phyloP scores from a whole-genome alignment of 2,113 vertebrate genomes.

The Megalops atlanticus region DNA sequence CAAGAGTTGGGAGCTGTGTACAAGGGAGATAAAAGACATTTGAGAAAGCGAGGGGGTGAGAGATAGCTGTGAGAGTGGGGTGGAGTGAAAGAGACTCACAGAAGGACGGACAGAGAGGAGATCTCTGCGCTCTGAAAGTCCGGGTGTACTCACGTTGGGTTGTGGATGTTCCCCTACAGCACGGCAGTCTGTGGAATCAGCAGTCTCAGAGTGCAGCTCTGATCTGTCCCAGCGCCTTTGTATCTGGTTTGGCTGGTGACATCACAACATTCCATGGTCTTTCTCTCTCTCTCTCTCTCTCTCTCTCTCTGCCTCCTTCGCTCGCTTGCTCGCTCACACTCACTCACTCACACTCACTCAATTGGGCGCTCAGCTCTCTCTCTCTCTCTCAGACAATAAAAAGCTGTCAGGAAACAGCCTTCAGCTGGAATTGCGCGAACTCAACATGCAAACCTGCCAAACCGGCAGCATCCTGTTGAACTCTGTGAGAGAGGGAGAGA shows the following conservation, averaged over 20 bases:
- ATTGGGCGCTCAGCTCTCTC: constrained; percentile 45
- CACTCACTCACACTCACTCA: constrained; percentile 3
- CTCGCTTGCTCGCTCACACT: background rate
- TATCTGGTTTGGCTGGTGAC: constrained; percentile 29
- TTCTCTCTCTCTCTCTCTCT: constrained; percentile 19
- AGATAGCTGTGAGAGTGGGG: background rate
- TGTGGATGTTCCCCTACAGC: constrained; percentile 16
- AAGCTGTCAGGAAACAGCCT: constrained; percentile 8
- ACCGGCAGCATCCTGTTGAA: constrained; percentile 28
- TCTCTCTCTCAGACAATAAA: constrained; percentile 10
- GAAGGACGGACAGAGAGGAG: background rate
- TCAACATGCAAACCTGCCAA: constrained; percentile 10
- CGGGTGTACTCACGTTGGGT: constrained; percentile 18
- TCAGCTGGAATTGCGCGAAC: background rate
- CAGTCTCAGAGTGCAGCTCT: background rate
- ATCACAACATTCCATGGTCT: constrained; percentile 33
- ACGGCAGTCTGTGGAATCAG: constrained; percentile 3
- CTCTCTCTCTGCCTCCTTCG: constrained; percentile 22
- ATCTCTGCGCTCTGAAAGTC: background rate
- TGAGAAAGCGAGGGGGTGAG: background rate
- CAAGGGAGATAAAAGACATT: background rate
- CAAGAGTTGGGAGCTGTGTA: background rate
- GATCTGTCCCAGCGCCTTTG: constrained; percentile 23
- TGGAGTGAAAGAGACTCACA: background rate
- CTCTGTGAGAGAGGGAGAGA: constrained; percentile 6